Conservation (phyloP, 2,113 vertebrate species). For the Speoplatyrhinus poulsoni region DNA sequence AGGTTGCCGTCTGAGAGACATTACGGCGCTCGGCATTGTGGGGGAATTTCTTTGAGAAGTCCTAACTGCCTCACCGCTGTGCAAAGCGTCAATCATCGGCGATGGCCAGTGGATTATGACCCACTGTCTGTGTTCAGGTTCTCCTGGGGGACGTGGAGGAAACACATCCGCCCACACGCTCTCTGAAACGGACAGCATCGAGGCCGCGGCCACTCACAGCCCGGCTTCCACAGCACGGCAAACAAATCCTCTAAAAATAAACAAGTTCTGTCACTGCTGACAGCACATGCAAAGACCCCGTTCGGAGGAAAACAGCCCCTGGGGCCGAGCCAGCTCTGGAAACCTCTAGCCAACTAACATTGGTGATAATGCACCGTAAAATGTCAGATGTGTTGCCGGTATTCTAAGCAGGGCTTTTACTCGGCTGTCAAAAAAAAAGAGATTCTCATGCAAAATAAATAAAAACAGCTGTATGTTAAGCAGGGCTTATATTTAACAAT, state of each 20-base stretch:
- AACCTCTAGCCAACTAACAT: constrained; percentile 2
- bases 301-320: constrained; percentile 36
- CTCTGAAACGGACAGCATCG: constrained; percentile 37
- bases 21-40: too few species aligned
- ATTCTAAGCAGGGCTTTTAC: not conserved
- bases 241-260: constrained; percentile 41
- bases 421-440: not conserved
- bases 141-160: constrained; percentile 43
- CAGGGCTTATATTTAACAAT: too few species aligned
- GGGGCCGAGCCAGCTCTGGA: constrained; percentile 2
- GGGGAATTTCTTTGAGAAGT: not conserved
- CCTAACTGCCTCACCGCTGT: constrained; percentile 36
- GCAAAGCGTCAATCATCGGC: constrained; percentile 69
- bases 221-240: constrained; percentile 39
- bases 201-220: constrained; percentile 33
- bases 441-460: too few species aligned
- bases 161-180: constrained; percentile 23
- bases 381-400: not conserved
- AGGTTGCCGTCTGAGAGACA: too few species aligned
- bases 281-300: constrained; percentile 14
- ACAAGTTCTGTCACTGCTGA: constrained; percentile 45
- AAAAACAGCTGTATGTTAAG: too few species aligned
- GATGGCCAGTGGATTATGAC: constrained; percentile 65
- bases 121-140: constrained; percentile 56
- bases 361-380: constrained; percentile 34